Base-by-base conservation (phyloP, 2,797 vertebrate species). In the Phylloscopus collybita region DNA sequence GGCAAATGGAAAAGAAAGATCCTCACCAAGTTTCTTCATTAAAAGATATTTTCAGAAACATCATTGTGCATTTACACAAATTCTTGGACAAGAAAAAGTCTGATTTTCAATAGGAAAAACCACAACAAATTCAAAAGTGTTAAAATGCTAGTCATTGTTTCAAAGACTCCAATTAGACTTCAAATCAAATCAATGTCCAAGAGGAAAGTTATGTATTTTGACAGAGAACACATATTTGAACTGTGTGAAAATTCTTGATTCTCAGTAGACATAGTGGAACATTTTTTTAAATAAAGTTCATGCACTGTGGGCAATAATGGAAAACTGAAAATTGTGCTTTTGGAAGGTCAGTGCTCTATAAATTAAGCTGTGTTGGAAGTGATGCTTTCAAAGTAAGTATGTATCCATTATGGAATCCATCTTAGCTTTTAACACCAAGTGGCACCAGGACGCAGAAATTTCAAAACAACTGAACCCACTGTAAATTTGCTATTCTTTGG, bases 31-130 rank as follows among this genome's bases (percentile, higher is more conserved):
- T 23, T 61, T 59, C 20, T 51, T 45, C 67, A 76, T 64, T 22
- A 34, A 87, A 82, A 61, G 13, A 30, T 30, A 32, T 62, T 57
- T 80, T 82, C 78, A 73, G 44, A 91, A 92, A 45, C 11, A 21
- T 36, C n/a, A 50, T 0, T 0, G 0, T 23, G 7, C 14, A 60
- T 66, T 70, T 74, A 32, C 22, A 66, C 15, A 85, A 73, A 50
- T 62, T 42, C n/a, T 51, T 76, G n/a, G 54, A 56, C 16, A 72
- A 75, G 27, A 47, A 84, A 45, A 91, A 51, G 4, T 5, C 17
- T 66, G 9, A 64, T 90, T 90, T 93, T 76, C 49, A 51, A 40
- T 20, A 57, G 29, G 25, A 49, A 80, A 78, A 38, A 6, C 0
- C 23, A 57, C 16, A 81, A 49, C 8, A 53, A 82, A 79, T 62